phyloP scores from a whole-genome alignment of 2,113 vertebrate species.

The Lasiurus borealis region DNA sequence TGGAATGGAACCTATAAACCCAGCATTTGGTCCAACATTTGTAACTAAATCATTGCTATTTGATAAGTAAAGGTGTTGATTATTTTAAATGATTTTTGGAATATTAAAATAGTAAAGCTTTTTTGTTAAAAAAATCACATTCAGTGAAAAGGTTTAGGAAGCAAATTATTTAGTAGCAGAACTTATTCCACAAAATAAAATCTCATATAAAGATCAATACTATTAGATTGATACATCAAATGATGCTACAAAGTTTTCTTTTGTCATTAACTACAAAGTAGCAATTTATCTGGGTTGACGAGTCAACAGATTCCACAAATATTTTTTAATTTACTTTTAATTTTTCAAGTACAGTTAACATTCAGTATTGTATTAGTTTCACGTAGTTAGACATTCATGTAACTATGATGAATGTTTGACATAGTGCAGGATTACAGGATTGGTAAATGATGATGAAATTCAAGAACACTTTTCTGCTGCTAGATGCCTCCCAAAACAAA shows the following conservation, averaged over 20 bases:
- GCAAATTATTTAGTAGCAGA: conserved; percentile 19
- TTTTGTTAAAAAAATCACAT: not conserved
- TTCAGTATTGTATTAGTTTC: not conserved
- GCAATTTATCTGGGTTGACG: not conserved
- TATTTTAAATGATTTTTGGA: conserved; percentile 9
- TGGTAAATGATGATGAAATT: conserved; percentile 27
- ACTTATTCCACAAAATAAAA: conserved; percentile 31
- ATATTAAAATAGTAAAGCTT: conserved; percentile 33
- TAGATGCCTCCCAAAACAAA: not conserved
- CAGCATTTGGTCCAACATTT: not conserved
- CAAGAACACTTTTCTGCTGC: not conserved
- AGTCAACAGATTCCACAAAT: not conserved
- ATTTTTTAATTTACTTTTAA: not conserved
- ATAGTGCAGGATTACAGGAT: not conserved
- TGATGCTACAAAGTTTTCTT: conserved; percentile 22
- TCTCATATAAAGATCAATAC: too few species aligned
- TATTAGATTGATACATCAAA: not conserved
- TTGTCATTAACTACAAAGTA: not conserved
- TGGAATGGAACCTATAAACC: not conserved
- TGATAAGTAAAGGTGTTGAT: conserved; percentile 8
- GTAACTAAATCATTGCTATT: not conserved
- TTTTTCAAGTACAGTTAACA: not conserved
- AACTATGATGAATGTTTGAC: not conserved
- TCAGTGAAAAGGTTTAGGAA: not conserved
- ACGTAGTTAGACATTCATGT: not conserved